phyloP scores from a whole-genome alignment of 2,797 vertebrate species.

The Podargus strigoides region DNA sequence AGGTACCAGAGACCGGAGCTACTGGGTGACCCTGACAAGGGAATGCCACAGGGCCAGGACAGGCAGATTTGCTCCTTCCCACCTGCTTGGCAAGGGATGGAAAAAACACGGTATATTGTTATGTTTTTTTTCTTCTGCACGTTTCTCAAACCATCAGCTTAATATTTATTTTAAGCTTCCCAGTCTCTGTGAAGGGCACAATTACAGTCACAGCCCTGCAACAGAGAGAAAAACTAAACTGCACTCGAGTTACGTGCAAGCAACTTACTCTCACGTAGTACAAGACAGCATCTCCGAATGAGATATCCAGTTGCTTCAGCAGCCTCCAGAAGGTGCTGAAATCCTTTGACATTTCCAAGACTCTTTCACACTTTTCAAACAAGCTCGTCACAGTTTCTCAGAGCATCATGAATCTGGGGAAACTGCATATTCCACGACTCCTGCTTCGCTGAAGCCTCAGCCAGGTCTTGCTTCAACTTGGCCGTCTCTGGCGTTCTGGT shows the following conservation, averaged over 20 bases:
- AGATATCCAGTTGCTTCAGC: constrained; percentile 37
- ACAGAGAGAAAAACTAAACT: background rate
- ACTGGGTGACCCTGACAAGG: background rate
- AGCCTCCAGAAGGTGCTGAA: constrained; percentile 65
- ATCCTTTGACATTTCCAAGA: constrained; percentile 63
- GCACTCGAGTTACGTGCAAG: background rate
- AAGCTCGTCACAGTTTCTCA: constrained; percentile 50
- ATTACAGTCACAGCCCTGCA: background rate
- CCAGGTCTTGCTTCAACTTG: constrained; percentile 9
- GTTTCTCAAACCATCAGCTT: background rate
- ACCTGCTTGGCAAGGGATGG: background rate
- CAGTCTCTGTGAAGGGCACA: background rate
- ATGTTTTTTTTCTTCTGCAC: background rate
- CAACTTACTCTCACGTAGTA: background rate
- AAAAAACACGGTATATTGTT: background rate
- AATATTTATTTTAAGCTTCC: background rate
- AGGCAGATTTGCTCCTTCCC: background rate
- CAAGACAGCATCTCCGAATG: background rate
- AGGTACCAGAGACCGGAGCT: background rate
- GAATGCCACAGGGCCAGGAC: background rate
- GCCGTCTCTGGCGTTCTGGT: constrained; percentile 1
- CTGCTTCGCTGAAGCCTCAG: background rate
- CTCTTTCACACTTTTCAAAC: constrained; percentile 66
- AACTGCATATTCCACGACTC: background rate
- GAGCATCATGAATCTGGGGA: background rate